phyloP scores from a whole-genome alignment of 1,140 invertebrate species.

The Dendrolimus kikuchii region DNA sequence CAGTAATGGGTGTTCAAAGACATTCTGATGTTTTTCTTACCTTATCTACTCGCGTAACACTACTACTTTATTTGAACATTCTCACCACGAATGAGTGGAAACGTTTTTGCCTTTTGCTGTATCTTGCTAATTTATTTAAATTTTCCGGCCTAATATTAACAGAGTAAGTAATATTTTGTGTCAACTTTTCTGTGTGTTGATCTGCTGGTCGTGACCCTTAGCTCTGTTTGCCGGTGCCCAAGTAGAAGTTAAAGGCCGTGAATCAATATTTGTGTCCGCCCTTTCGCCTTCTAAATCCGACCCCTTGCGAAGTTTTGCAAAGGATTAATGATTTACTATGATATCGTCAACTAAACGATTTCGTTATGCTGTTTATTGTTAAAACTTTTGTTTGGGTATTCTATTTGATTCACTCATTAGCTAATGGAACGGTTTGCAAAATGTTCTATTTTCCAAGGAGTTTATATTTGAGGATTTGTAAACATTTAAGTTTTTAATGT shows the following conservation, averaged over 20 bases:
- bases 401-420: not conserved
- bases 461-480: too few species aligned
- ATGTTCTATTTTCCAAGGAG: not conserved
- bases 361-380: not conserved
- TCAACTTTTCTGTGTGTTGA: constrained; percentile 13
- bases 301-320: constrained; percentile 18
- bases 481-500: too few species aligned
- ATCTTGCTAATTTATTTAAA: not conserved
- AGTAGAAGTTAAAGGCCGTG: constrained; percentile 14
- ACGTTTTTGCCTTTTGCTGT: too few species aligned
- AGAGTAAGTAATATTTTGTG: constrained; percentile 9
- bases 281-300: constrained; percentile 25
- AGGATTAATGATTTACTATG: constrained; percentile 13
- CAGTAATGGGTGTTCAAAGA: too few species aligned
- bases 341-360: not conserved
- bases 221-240: constrained; percentile 22
- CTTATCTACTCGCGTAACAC: too few species aligned
- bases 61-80: too few species aligned
- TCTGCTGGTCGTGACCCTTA: constrained; percentile 13
- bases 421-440: not conserved
- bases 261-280: constrained; percentile 26
- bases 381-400: constrained; percentile 3
- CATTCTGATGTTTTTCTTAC: too few species aligned
- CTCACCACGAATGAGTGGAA: too few species aligned
- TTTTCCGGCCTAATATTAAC: not conserved